Percentiles rank a stretch among this genome's conserved stretches.
phyloP scores from a whole-genome alignment of 2,888 invertebrate genomes.

The Archips xylosteana region DNA sequence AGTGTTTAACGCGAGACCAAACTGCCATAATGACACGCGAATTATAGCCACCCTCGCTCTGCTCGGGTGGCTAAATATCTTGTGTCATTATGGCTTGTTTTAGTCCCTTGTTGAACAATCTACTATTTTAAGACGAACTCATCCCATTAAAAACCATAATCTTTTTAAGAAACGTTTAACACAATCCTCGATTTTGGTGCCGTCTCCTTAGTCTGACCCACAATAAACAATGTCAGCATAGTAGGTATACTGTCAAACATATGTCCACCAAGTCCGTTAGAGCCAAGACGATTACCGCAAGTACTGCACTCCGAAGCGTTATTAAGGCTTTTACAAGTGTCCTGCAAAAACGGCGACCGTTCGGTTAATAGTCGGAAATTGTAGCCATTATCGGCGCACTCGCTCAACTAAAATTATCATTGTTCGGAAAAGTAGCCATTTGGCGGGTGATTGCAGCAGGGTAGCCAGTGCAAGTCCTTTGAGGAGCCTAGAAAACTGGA shows the following conservation, averaged over 20 bases:
- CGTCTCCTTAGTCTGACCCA: too few relatives aligned
- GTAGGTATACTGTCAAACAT: background rate
- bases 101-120: too few relatives aligned
- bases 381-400: slow-evolving; percentile 82
- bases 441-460: slow-evolving; percentile 67
- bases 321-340: slow-evolving; percentile 77
- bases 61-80: too few relatives aligned
- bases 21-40: too few relatives aligned
- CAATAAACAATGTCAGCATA: too few relatives aligned
- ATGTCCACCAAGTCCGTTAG: slow-evolving; percentile 5
- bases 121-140: too few relatives aligned
- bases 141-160: too few relatives aligned
- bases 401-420: slow-evolving; percentile 83
- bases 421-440: slow-evolving; percentile 83
- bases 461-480: slow-evolving; percentile 56
- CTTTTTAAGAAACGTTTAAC: too few relatives aligned
- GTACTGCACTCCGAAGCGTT: slow-evolving; percentile 63
- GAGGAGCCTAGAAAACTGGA: slow-evolving; percentile 31
- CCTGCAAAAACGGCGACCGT: slow-evolving; percentile 70
- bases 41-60: too few relatives aligned
- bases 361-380: slow-evolving; percentile 83
- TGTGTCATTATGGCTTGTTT: too few relatives aligned
- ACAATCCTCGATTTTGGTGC: too few relatives aligned
- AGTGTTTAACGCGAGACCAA: too few relatives aligned
- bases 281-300: slow-evolving; percentile 49